Base-by-base conservation (phyloP, 2,888 invertebrate genomes). In the Drosophila imparisetae region DNA sequence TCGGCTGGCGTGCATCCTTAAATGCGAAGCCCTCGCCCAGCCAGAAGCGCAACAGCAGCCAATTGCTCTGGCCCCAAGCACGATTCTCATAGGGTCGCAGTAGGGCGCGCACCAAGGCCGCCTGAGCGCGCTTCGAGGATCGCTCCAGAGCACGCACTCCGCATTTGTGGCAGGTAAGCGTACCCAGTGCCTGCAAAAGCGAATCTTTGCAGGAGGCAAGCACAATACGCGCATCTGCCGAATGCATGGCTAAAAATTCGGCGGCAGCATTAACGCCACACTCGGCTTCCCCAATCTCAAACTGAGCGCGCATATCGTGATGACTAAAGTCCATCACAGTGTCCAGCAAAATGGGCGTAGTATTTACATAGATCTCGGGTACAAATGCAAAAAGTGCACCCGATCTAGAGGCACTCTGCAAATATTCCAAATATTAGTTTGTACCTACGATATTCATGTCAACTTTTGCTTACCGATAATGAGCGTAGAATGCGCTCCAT, bases 61-160 rank as follows among this genome's bases (percentile, higher is more conserved):
- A 97, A 93, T 97, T 97, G 58, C 96, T 96, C 88, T 97, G 97
- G 21, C 96, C 97, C 96, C 96, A 95, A 2, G 96, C 96, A 40
- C 97, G 94, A 91, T 96, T 96, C 92, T 96, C 96, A 89, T 97
- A 97, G 0, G 97, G 97, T 10, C 95, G 94, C 30, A 97, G 92
- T 68, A 97, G 92, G 66, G 96, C 95, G 42, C 95, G 94, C 0
- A 96, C 94, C 94, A 97, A 94, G 45, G 93, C 93, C 85, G 94
- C 91, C 83, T 95, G 95, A 72, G 95, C 95, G 21, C 67, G 72
- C 68, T 84, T 91, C 2, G 96, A 95, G 24, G 96, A 94, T 69
- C 93, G 94, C 90, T 97, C 97, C 8, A 97, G 93, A 0, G 96
- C 95, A 52, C 94, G 93, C 88, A 97, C 94, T 1, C 96, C 96